Conservation (phyloP, 1,140 invertebrate species). For the Anoplophora glabripennis region DNA sequence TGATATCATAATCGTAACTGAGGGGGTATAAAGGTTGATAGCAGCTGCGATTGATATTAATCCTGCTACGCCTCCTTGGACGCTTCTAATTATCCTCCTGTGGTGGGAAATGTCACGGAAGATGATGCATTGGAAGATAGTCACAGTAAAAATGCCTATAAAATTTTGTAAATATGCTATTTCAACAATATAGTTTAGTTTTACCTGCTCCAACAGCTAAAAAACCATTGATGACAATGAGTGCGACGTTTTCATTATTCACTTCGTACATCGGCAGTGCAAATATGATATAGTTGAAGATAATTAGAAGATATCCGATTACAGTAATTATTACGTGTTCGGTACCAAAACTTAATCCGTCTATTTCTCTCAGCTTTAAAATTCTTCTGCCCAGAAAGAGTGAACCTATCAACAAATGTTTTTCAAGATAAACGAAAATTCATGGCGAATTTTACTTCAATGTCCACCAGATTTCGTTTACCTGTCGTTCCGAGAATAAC, state of each 20-base stretch:
- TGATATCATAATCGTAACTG: slow-evolving; percentile 23
- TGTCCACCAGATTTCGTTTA: background rate
- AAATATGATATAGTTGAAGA: slow-evolving; percentile 31
- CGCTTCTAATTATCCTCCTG: slow-evolving; percentile 32
- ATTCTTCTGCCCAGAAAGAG: slow-evolving; percentile 32
- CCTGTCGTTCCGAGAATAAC: slow-evolving; percentile 24
- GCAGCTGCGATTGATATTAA: slow-evolving; percentile 26
- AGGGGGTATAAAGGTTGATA: slow-evolving; percentile 27
- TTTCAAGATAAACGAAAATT: no score
- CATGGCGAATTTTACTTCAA: background rate
- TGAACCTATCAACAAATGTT: slow-evolving; percentile 11
- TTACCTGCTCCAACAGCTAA: slow-evolving; percentile 28
- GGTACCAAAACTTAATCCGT: slow-evolving; percentile 25
- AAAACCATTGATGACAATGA: slow-evolving; percentile 30
- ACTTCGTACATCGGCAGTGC: slow-evolving; percentile 20
- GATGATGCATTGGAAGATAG: slow-evolving; percentile 25
- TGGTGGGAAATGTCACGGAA: slow-evolving; percentile 28
- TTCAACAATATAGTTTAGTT: background rate
- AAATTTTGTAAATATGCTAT: background rate
- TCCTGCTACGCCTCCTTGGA: slow-evolving; percentile 35
- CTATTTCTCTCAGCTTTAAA: slow-evolving; percentile 29
- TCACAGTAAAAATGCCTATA: slow-evolving; percentile 21
- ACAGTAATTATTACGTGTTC: slow-evolving; percentile 28
- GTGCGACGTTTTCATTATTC: slow-evolving; percentile 16
- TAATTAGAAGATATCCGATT: slow-evolving; percentile 33